phyloP scores from a whole-genome alignment of 2,113 vertebrate species.

The Neofelis nebulosa region DNA sequence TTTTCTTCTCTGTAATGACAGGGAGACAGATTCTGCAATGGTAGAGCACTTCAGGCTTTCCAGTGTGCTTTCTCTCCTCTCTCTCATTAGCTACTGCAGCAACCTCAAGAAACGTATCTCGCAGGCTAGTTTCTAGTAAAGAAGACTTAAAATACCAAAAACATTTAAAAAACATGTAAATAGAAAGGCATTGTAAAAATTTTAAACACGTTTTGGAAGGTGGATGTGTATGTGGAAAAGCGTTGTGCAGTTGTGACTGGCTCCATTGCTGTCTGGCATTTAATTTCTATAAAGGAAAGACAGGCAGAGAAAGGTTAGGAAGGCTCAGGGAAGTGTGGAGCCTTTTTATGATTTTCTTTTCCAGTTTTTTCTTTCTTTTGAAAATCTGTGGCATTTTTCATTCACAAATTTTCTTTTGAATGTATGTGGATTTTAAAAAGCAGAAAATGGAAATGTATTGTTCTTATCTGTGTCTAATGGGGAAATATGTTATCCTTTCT shows the following conservation, averaged over 20 bases:
- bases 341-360: not conserved
- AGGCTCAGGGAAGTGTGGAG: not conserved
- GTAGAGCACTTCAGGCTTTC: not conserved
- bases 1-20: not conserved
- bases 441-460: not conserved
- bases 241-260: not conserved
- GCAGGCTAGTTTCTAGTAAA: not conserved
- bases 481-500: not conserved
- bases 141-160: not conserved
- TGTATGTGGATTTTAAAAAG: not conserved
- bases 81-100: not conserved
- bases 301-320: not conserved
- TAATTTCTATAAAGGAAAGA: not conserved
- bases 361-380: not conserved
- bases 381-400: not conserved
- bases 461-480: not conserved
- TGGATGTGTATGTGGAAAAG: not conserved
- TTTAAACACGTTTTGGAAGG: not conserved
- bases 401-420: not conserved
- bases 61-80: not conserved
- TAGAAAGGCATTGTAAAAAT: not conserved
- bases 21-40: not conserved
- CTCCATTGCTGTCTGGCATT: not conserved
- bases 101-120: not conserved
- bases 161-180: not conserved